These are phyloP conservation scores for Labia minor DNA, from an alignment of 2,888 invertebrate species.

Conservation along the genomic window DNA sequence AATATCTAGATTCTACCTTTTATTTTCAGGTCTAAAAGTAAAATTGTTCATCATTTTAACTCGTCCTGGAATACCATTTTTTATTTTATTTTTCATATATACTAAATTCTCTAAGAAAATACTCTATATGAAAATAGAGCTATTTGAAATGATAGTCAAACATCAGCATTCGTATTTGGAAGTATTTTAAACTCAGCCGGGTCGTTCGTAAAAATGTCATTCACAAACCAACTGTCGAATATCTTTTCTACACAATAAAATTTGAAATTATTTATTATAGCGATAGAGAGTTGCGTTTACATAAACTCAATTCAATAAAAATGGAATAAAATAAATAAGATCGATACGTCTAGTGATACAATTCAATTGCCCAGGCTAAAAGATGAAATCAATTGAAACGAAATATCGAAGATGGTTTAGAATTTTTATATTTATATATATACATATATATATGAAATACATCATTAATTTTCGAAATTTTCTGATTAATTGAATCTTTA, in stretches of 20 bases:
- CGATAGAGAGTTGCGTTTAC: slow-evolving; percentile 5
- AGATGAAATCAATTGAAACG: too few relatives aligned
- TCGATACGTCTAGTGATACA: not conserved
- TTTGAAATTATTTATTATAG: slow-evolving; percentile 4
- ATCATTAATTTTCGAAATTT: too few relatives aligned
- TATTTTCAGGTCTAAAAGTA: too few relatives aligned
- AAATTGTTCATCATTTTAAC: too few relatives aligned
- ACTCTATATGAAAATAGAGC: slow-evolving; percentile 6
- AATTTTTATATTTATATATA: too few relatives aligned
- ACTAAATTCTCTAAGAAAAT: not conserved
- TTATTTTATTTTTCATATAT: not conserved
- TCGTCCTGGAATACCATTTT: not conserved
- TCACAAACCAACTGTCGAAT: slow-evolving; percentile 1
- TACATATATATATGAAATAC: too few relatives aligned
- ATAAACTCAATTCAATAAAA: slow-evolving; percentile 3
- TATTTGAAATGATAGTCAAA: not conserved
- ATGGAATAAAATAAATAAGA: not conserved
- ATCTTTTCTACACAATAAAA: slow-evolving; percentile 4
- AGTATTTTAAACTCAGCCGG: not conserved
- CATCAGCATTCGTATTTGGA: slow-evolving; percentile 3
- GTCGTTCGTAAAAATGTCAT: not conserved
- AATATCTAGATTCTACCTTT: too few relatives aligned
- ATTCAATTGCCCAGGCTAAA: too few relatives aligned
- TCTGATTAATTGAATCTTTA: too few relatives aligned
- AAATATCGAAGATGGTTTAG: too few relatives aligned